Conservation (phyloP, 2,888 invertebrate species). For the Allophyes oxyacanthae region DNA sequence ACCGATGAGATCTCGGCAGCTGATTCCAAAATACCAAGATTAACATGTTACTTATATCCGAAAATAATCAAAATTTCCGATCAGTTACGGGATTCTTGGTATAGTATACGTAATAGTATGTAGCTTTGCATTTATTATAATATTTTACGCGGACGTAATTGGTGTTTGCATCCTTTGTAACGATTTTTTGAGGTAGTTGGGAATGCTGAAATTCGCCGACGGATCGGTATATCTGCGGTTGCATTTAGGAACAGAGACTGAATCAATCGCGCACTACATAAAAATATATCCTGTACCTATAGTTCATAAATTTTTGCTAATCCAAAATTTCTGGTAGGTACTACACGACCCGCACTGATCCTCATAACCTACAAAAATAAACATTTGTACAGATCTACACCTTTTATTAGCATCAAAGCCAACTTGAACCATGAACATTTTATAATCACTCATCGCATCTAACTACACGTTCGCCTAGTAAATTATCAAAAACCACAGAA, state of each 20-base stretch:
- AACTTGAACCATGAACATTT: slow-evolving; percentile 17
- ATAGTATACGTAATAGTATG: slow-evolving; percentile 15
- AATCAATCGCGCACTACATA: too few relatives aligned
- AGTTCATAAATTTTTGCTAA: too few relatives aligned
- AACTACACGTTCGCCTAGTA: slow-evolving; percentile 42
- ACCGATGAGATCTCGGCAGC: slow-evolving; percentile 37
- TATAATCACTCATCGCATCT: slow-evolving; percentile 43
- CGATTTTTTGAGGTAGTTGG: neutral
- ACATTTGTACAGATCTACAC: neutral
- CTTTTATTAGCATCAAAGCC: neutral
- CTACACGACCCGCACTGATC: too few relatives aligned
- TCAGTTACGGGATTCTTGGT: slow-evolving; percentile 24
- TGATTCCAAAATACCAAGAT: slow-evolving; percentile 43
- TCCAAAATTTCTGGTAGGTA: too few relatives aligned
- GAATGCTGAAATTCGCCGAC: too few relatives aligned
- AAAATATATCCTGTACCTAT: too few relatives aligned
- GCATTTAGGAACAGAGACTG: too few relatives aligned
- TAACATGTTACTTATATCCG: slow-evolving; percentile 31
- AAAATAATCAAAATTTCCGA: slow-evolving; percentile 14
- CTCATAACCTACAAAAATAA: too few relatives aligned
- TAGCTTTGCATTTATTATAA: slow-evolving; percentile 38
- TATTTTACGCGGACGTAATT: slow-evolving; percentile 31
- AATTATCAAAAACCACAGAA: slow-evolving; percentile 63
- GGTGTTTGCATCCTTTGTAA: slow-evolving; percentile 1
- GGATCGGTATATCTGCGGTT: too few relatives aligned